Conservation (phyloP, 2,113 vertebrate genomes). For the Rhinolophus sinicus region DNA sequence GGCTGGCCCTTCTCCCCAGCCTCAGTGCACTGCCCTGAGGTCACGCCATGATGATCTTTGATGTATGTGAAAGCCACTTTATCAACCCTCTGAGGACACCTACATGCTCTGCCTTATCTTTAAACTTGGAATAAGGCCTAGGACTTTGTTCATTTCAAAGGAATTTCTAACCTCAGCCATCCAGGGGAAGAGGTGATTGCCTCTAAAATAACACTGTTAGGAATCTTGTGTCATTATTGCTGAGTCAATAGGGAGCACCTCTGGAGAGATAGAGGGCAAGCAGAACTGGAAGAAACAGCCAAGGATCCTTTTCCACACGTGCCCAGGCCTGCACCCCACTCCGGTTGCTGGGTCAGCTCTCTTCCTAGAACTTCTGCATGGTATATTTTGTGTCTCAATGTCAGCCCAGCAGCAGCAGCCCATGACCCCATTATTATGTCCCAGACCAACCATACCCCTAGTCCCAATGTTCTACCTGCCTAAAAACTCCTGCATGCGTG, state of each 20-base stretch:
- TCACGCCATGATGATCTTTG: not conserved
- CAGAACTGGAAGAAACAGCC: not conserved
- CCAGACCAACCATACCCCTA: not conserved
- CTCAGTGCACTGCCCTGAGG: not conserved
- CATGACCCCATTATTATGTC: not conserved
- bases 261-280: not conserved
- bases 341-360: not conserved
- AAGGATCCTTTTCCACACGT: not conserved
- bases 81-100: not conserved
- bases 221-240: not conserved
- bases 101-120: not conserved
- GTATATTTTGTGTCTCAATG: not conserved
- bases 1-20: not conserved
- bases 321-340: not conserved
- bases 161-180: constrained; percentile 1
- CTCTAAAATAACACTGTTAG: not conserved
- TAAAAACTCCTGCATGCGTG: not conserved
- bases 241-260: not conserved
- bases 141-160: not conserved
- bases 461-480: not conserved
- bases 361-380: not conserved
- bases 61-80: not conserved
- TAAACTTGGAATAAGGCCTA: not conserved
- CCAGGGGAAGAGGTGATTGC: not conserved
- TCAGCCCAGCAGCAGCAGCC: not conserved